These are phyloP conservation scores for Planiliza haematocheilus DNA, from an alignment of 2,113 vertebrate species.

Conservation along the genomic window DNA sequence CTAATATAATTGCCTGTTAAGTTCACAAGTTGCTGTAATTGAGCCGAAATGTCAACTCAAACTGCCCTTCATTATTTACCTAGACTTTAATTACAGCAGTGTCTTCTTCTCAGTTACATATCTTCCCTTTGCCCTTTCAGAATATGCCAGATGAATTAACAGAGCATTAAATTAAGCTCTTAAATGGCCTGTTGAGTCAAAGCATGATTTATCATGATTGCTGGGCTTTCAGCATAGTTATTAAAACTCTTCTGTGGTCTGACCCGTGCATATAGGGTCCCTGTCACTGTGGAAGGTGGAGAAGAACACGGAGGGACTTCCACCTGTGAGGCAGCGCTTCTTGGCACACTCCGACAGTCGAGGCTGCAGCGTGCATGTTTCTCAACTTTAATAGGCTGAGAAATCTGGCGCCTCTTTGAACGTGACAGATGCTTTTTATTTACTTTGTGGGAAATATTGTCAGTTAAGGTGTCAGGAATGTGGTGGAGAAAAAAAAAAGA, in stretches of 20 bases:
- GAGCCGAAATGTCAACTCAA: slow-evolving; percentile 36
- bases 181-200: slow-evolving; percentile 11
- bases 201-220: slow-evolving; percentile 21
- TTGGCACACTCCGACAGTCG: background rate
- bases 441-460: background rate
- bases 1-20: slow-evolving; percentile 36
- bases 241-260: slow-evolving; percentile 6
- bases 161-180: slow-evolving; percentile 25
- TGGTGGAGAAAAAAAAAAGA: background rate
- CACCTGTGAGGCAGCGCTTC: slow-evolving; percentile 12
- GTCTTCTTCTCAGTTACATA: slow-evolving; percentile 13
- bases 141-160: slow-evolving; percentile 28
- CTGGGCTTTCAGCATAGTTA: background rate
- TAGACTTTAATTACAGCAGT: slow-evolving; percentile 16
- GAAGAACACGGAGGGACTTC: background rate
- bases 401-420: background rate
- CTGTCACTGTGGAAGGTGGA: background rate
- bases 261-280: background rate
- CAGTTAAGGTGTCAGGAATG: background rate
- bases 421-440: background rate
- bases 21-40: slow-evolving; percentile 45
- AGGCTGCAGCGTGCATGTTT: background rate
- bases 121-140: slow-evolving; percentile 43
- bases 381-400: background rate
- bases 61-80: slow-evolving; percentile 27